Conservation (phyloP, 2,888 invertebrate species). For the Selenia dentaria region DNA sequence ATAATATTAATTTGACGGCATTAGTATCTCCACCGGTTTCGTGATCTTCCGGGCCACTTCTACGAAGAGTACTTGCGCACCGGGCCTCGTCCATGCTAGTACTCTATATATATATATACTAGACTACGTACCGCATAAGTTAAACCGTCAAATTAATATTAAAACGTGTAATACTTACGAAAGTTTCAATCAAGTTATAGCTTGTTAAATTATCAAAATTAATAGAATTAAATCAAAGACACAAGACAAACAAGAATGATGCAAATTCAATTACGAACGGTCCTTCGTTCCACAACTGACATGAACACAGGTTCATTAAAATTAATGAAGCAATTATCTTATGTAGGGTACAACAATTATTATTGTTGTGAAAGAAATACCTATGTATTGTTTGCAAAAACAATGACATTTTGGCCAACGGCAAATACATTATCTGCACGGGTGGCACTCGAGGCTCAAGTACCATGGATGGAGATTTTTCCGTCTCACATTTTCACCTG, state of each 20-base stretch:
- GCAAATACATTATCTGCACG: conserved; percentile 74
- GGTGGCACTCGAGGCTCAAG: conserved; percentile 66
- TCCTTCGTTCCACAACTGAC: conserved; percentile 20
- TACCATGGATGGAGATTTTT: conserved; percentile 69
- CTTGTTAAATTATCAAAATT: not conserved
- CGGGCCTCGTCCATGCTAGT: too few relatives aligned
- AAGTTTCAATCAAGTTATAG: too few relatives aligned
- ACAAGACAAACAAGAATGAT: conserved; percentile 9
- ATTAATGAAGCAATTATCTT: conserved; percentile 65
- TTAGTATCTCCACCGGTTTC: too few relatives aligned
- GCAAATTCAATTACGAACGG: conserved; percentile 17
- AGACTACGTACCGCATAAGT: too few relatives aligned
- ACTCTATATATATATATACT: too few relatives aligned
- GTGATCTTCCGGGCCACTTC: too few relatives aligned
- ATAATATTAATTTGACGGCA: too few relatives aligned
- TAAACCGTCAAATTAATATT: too few relatives aligned
- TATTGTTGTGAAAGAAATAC: conserved; percentile 53
- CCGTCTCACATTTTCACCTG: conserved; percentile 68
- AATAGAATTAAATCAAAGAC: conserved; percentile 9
- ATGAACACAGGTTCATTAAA: conserved; percentile 54
- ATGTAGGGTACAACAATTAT: conserved; percentile 56
- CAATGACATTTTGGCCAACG: conserved; percentile 69
- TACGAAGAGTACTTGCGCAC: too few relatives aligned
- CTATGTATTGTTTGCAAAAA: conserved; percentile 61
- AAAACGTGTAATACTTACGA: too few relatives aligned